Conservation (phyloP, 2,888 invertebrate species). For the Andrena marginata region DNA sequence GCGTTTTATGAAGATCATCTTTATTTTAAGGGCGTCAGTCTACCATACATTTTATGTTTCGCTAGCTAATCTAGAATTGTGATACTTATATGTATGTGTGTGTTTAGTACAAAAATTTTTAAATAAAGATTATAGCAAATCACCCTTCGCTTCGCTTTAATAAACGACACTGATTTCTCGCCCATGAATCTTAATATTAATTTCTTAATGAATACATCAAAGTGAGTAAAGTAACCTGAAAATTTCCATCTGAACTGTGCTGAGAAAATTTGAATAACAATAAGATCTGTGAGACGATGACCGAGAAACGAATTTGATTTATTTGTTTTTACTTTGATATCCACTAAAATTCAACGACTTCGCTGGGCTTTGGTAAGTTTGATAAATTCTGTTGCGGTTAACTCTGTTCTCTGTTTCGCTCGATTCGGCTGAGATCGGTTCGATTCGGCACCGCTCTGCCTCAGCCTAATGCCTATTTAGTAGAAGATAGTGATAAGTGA, state of each 20-base stretch:
- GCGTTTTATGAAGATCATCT: constrained; percentile 2
- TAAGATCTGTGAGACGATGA: background rate
- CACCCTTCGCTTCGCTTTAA: too few relatives aligned
- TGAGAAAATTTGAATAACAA: background rate
- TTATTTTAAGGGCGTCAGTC: constrained; percentile 22
- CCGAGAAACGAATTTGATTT: background rate
- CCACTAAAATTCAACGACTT: background rate
- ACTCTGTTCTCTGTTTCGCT: constrained; percentile 17
- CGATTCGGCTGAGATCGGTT: constrained; percentile 49
- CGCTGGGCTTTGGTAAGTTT: background rate
- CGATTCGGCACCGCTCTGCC: constrained; percentile 29
- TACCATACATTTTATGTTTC: constrained; percentile 13
- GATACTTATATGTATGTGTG: constrained; percentile 49
- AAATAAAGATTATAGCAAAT: constrained; percentile 53
- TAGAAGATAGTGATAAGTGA: constrained; percentile 19
- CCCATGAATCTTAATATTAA: background rate
- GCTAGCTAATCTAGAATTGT: constrained; percentile 46
- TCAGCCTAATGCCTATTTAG: background rate
- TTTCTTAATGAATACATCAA: constrained; percentile 1
- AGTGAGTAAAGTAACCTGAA: too few relatives aligned
- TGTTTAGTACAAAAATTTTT: constrained; percentile 52
- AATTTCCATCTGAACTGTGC: too few relatives aligned
- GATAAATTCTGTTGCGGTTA: constrained; percentile 1
- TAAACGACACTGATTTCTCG: background rate
- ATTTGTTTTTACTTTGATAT: background rate